A percentile compares a stretch with the other conserved stretches of the same genome.
phyloP scores from a whole-genome alignment of 2,113 vertebrate genomes.

The Phalacrocorax carbo region DNA sequence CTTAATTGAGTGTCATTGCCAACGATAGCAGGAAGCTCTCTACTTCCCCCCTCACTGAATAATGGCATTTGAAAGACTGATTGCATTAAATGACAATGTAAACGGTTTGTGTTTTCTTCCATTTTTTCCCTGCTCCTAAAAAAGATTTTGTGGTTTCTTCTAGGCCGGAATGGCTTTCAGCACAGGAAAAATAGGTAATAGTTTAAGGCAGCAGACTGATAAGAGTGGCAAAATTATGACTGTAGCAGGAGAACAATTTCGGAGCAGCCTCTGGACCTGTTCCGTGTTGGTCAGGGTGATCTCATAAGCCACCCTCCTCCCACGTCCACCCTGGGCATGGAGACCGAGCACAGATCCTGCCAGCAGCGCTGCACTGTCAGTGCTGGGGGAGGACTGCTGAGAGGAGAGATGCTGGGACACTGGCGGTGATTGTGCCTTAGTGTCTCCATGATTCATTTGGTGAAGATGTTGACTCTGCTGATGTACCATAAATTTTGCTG shows the following conservation, averaged over 20 bases:
- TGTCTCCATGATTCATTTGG: not conserved
- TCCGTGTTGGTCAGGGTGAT: not conserved
- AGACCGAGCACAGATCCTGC: not conserved
- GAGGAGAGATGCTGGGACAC: not conserved
- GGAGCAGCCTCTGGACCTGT: not conserved
- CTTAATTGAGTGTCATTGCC: conserved; percentile 73
- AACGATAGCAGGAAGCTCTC: conserved; percentile 49
- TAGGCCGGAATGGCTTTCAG: not conserved
- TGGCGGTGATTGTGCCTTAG: not conserved
- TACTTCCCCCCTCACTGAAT: conserved; percentile 8
- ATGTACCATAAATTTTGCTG: not conserved
- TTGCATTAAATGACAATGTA: conserved; percentile 24
- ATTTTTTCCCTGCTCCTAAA: not conserved
- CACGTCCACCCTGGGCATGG: not conserved
- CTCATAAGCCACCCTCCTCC: not conserved
- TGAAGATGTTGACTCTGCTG: not conserved
- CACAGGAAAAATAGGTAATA: not conserved
- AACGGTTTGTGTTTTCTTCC: not conserved
- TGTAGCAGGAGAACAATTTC: not conserved
- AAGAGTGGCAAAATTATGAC: not conserved
- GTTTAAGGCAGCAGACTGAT: not conserved
- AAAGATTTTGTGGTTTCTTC: not conserved
- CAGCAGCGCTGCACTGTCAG: rapidly evolving
- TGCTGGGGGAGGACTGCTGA: not conserved
- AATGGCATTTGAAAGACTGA: conserved; percentile 21